Percentiles rank a stretch among this genome's conserved stretches.
Conservation (phyloP, 1,140 invertebrate genomes). For the Drosophila rufa region DNA sequence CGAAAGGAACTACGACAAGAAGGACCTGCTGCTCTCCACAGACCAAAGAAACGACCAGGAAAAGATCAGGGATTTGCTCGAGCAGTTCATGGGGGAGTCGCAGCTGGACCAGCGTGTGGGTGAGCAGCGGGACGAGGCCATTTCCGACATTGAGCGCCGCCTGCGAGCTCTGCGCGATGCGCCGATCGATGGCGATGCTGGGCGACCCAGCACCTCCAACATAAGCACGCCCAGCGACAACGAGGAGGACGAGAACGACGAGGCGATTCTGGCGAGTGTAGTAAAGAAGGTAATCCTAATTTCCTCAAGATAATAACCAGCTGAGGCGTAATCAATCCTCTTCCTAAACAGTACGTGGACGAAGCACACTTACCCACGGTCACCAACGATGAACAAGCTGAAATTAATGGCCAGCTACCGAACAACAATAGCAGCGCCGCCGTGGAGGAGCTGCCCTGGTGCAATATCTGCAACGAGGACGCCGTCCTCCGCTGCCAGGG, state of each 20-base stretch:
- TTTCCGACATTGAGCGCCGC: conserved; percentile 86
- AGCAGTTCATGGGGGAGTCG: conserved; percentile 87
- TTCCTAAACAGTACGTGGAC: conserved; percentile 59
- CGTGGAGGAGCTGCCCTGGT: conserved; percentile 89
- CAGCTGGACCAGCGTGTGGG: conserved; percentile 86
- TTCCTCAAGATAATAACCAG: background rate
- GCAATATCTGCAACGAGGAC: conserved; percentile 92
- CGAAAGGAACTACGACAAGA: conserved; percentile 72
- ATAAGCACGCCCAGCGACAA: conserved; percentile 83
- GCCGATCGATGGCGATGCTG: conserved; percentile 43
- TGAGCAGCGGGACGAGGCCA: conserved; percentile 85
- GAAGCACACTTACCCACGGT: conserved; percentile 65
- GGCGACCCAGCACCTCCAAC: conserved; percentile 19
- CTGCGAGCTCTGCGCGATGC: conserved; percentile 83
- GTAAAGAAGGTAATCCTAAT: conserved; percentile 61
- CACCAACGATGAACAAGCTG: conserved; percentile 64
- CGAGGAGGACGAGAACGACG: conserved; percentile 84
- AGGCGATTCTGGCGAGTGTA: conserved; percentile 84
- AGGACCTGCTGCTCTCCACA: conserved; percentile 73
- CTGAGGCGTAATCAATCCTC: background rate
- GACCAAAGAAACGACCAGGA: conserved; percentile 87
- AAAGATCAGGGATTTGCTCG: conserved; percentile 88
- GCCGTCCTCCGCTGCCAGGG: conserved; percentile 89
- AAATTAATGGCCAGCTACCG: conserved; percentile 35
- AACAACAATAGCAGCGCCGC: conserved; percentile 50